Base-by-base conservation (phyloP, 2,113 vertebrate species). In the Balaeniceps rex region DNA sequence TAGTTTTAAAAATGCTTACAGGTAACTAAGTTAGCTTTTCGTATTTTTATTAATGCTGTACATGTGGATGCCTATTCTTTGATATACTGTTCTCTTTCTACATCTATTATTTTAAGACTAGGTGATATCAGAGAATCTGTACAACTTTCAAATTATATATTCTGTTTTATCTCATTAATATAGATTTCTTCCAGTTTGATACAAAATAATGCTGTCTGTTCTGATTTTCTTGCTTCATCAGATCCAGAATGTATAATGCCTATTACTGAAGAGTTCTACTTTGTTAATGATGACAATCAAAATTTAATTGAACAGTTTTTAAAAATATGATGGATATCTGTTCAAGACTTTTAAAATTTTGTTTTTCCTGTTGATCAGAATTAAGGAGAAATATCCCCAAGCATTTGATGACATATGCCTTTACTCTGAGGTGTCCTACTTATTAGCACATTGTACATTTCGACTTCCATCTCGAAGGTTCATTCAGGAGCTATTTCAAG, bases 381-480 rank as follows among this genome's bases (percentile, higher is more conserved):
- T 99, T 97, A 99, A 99, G 93, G 99, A 99, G 97, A 99, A 99
- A 97, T 99, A 99, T 79, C 98, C 99, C 6, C 99, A 99, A 80
- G 99, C 99, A 7, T 99, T 99, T 85, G 99, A 99, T 63, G 99
- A 99, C 96, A 99, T 99, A 93, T 99, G 99, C 96, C 98, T 99
- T 93, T 99, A 99, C 94, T 99, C 99, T 4, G 99, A 99, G 97
- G 99, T 99, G n/a, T 99, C 99, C 60, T 97, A 99, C 96, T 97
- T 99, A 88, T 96, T 99, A 93, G 98, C 99, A 60, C 99, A 99
- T 95, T 99, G 99, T 93, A 99, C 99, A 88, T 99, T 99, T 95
- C 98, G 99, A 81, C 98, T 99, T 84, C 98, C 98, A 4, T 99
- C 99, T n/a, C 98, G 99, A 72, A 99, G 99, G 81, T 99, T 99